These are phyloP conservation scores for Eupithecia pulchellata DNA, from an alignment of 2,888 invertebrate species.

Conservation along the genomic window DNA sequence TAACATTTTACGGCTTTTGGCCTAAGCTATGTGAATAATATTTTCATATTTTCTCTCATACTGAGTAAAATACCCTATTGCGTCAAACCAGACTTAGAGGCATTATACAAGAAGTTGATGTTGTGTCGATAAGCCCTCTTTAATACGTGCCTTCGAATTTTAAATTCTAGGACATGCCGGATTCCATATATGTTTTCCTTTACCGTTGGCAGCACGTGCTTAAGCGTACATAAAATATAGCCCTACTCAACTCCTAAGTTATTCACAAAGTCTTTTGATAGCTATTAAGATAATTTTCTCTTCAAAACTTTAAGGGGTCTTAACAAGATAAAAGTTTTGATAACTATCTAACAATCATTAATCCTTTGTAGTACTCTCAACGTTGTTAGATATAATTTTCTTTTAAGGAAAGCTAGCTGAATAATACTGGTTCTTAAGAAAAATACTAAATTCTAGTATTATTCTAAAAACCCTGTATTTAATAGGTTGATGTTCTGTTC, in stretches of 20 bases:
- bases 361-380: neutral
- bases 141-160: conserved; percentile 30
- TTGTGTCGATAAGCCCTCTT: neutral
- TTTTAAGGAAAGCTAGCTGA: no score
- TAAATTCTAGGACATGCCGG: conserved; percentile 25
- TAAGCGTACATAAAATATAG: conserved; percentile 3
- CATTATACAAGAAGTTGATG: no score
- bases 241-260: neutral
- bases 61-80: no score
- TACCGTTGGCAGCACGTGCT: conserved; percentile 14
- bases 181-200: conserved; percentile 21
- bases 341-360: neutral
- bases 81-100: no score
- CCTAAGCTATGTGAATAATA: no score
- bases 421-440: no score
- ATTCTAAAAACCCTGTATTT: no score
- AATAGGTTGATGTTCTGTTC: no score
- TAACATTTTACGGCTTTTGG: no score
- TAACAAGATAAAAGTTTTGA: neutral
- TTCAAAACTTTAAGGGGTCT: neutral
- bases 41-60: no score
- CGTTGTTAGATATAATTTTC: neutral
- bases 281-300: neutral
- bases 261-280: neutral
- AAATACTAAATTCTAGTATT: no score